phyloP scores from a whole-genome alignment of 2,888 invertebrate species.

The Pantelozetes paolii region DNA sequence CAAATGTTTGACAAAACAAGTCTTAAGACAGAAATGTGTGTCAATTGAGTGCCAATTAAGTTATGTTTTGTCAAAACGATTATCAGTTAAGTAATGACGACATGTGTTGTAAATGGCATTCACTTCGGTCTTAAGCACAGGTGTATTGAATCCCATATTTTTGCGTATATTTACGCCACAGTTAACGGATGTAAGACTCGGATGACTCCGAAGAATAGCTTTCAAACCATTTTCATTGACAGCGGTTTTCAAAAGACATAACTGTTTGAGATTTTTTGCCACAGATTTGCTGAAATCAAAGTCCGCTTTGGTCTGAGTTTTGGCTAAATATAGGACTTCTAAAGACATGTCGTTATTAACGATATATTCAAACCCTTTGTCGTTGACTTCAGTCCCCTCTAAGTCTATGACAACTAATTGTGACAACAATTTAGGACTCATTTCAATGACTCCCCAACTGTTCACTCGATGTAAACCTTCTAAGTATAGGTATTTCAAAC shows the following conservation, averaged over 20 bases:
- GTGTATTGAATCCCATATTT: neutral
- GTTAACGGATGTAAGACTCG: neutral
- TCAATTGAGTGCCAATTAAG: no score
- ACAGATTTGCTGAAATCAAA: constrained; percentile 4
- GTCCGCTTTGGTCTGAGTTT: neutral
- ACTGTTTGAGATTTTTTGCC: neutral
- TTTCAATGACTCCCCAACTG: neutral
- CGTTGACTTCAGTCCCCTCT: neutral
- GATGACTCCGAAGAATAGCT: neutral
- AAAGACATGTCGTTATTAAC: neutral
- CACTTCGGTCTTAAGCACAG: neutral
- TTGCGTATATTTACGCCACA: neutral
- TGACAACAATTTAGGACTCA: neutral
- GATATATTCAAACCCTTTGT: neutral
- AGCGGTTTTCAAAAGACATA: neutral
- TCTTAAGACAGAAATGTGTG: no score
- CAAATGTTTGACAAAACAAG: no score
- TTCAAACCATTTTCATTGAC: neutral
- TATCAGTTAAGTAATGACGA: neutral
- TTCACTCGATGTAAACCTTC: neutral
- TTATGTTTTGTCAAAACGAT: neutral
- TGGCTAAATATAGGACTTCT: neutral
- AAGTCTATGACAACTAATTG: constrained; percentile 9
- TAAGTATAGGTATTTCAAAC: neutral
- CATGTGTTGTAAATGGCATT: neutral